Conservation (phyloP, 1,140 invertebrate genomes). For the Drosophila grimshawi region DNA sequence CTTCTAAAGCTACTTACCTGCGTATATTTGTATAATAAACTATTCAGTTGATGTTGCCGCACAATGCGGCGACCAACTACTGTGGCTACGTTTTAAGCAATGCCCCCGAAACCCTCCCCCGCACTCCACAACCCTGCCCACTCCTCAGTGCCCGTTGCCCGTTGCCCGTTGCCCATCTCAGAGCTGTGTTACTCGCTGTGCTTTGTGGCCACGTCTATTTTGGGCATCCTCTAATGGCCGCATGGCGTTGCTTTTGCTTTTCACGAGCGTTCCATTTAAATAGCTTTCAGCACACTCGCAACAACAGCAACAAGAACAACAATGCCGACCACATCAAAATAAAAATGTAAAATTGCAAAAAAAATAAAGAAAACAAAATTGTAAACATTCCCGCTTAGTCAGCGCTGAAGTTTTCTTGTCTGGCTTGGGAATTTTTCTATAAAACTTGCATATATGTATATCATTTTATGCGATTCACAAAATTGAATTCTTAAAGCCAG, state of each 20-base stretch:
- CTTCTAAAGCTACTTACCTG: not conserved
- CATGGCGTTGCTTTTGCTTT: constrained; percentile 67
- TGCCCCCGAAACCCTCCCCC: constrained; percentile 5
- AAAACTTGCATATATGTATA: constrained; percentile 1
- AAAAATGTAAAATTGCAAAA: constrained; percentile 37
- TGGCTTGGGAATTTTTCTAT: constrained; percentile 49
- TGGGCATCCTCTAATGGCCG: constrained; percentile 67
- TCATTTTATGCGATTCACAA: not conserved
- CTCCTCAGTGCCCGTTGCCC: not conserved
- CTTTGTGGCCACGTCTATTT: constrained; percentile 65
- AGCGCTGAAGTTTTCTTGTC: constrained; percentile 55
- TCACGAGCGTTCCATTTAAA: constrained; percentile 66
- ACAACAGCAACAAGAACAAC: constrained; percentile 37
- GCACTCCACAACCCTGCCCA: not conserved
- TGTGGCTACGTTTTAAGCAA: constrained; percentile 46
- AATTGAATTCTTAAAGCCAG: constrained; percentile 13
- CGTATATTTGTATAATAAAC: constrained; percentile 57
- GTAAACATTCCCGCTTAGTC: constrained; percentile 68
- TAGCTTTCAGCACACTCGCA: constrained; percentile 55
- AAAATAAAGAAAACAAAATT: constrained; percentile 44
- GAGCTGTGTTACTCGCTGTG: constrained; percentile 26
- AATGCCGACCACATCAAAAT: constrained; percentile 65
- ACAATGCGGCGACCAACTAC: constrained; percentile 40
- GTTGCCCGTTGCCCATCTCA: not conserved
- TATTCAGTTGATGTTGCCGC: constrained; percentile 66